Conservation (phyloP, 2,888 invertebrate species). For the Heteropelma amictum region DNA sequence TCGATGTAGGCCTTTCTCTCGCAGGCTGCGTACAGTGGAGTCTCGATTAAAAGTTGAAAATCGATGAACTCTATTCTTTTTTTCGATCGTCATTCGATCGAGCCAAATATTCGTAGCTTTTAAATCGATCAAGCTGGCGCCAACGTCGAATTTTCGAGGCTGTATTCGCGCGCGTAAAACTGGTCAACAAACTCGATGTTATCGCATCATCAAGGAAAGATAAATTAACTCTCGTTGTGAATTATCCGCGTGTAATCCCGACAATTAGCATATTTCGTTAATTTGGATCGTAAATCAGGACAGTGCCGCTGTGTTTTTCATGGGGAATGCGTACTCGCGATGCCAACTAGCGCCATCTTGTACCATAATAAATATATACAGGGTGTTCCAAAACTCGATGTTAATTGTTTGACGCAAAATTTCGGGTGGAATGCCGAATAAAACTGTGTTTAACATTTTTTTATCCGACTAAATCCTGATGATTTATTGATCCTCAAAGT, state of each 20-base stretch:
- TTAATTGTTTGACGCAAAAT: too few relatives aligned
- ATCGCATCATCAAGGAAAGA: conserved; percentile 35
- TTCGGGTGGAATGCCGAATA: neutral
- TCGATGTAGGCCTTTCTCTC: too few relatives aligned
- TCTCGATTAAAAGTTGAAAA: too few relatives aligned
- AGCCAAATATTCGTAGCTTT: neutral
- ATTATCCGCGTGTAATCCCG: conserved; percentile 39
- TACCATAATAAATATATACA: neutral
- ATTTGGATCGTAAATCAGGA: conserved; percentile 64
- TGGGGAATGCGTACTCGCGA: conserved; percentile 15
- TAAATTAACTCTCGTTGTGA: conserved; percentile 48
- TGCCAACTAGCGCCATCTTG: neutral
- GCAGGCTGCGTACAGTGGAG: too few relatives aligned
- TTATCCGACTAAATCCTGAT: too few relatives aligned
- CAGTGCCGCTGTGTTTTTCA: conserved; percentile 7
- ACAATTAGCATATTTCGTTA: conserved; percentile 60
- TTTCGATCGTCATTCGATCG: too few relatives aligned
- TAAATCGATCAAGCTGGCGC: neutral
- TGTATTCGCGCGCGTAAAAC: neutral
- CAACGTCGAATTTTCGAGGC: neutral
- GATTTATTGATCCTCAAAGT: too few relatives aligned
- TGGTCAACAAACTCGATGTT: conserved; percentile 20
- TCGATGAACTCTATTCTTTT: too few relatives aligned
- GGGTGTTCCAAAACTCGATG: too few relatives aligned
- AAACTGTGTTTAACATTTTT: neutral